Conservation (phyloP, 2,888 invertebrate genomes). For the Gymnosoma rotundatum region DNA sequence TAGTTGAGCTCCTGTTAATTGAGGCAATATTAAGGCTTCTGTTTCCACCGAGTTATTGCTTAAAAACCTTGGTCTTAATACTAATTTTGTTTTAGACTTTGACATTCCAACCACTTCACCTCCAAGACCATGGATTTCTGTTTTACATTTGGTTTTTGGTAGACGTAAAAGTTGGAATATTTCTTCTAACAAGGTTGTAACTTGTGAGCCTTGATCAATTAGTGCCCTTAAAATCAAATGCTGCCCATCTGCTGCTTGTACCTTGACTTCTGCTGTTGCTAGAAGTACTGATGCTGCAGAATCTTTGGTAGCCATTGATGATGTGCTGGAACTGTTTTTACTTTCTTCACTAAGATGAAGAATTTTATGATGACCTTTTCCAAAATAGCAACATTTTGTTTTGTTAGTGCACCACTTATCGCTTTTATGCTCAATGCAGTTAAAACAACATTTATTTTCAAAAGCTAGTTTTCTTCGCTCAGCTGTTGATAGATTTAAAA, state of each 20-base stretch:
- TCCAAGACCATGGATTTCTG: slow-evolving; percentile 50
- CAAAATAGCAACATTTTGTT: slow-evolving; percentile 6
- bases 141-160: slow-evolving; percentile 35
- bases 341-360: not conserved
- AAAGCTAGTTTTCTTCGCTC: slow-evolving; percentile 2
- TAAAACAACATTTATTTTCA: slow-evolving; percentile 6
- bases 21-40: slow-evolving; percentile 40
- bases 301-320: slow-evolving; percentile 1
- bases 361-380: slow-evolving; percentile 17
- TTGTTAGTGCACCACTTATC: not conserved
- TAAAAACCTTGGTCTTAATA: slow-evolving; percentile 46
- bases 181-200: slow-evolving; percentile 36
- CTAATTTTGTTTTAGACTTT: slow-evolving; percentile 38
- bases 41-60: slow-evolving; percentile 33
- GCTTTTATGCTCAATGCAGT: not conserved
- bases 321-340: not conserved
- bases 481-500: slow-evolving; percentile 4
- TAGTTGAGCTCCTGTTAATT: slow-evolving; percentile 28
- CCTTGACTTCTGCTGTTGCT: not conserved
- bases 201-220: not conserved
- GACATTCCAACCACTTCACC: slow-evolving; percentile 38
- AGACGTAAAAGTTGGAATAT: slow-evolving; percentile 43
- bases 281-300: not conserved
- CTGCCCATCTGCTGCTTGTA: not conserved
- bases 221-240: not conserved